Percentiles rank a stretch among this genome's conserved stretches.
phyloP scores from a whole-genome alignment of 2,888 invertebrate genomes.

The Calliphora vomitoria region DNA sequence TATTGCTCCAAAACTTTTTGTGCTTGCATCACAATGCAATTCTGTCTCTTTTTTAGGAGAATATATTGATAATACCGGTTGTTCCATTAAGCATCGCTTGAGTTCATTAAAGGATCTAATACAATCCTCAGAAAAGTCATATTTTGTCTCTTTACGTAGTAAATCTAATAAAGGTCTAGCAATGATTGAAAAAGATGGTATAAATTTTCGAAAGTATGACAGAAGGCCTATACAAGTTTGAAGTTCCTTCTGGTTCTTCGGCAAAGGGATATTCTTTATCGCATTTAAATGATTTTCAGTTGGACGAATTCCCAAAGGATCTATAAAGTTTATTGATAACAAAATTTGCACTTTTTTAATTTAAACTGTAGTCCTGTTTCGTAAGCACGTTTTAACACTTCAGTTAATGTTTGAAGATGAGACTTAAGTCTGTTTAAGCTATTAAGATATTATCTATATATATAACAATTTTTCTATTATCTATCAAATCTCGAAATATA shows the following conservation, averaged over 20 bases:
- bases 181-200: constrained; percentile 41
- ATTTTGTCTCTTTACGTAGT: constrained; percentile 23
- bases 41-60: constrained; percentile 72
- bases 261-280: background rate
- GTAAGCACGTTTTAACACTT: too few species aligned
- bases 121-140: constrained; percentile 76
- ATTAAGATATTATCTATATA: constrained; percentile 25
- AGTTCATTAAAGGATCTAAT: constrained; percentile 5
- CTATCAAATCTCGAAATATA: constrained; percentile 7
- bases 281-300: constrained; percentile 20
- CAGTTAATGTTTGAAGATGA: constrained; percentile 22
- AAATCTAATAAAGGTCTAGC: constrained; percentile 40
- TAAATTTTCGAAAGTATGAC: constrained; percentile 53
- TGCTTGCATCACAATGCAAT: constrained; percentile 79
- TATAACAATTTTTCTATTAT: constrained; percentile 7
- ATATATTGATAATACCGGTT: background rate
- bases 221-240: constrained; percentile 50
- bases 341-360: constrained; percentile 33
- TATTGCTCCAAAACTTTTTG: constrained; percentile 77
- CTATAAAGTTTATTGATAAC: constrained; percentile 33
- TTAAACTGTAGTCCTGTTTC: too few species aligned
- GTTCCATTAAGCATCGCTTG: background rate
- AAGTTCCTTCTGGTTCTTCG: constrained; percentile 30
- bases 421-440: constrained; percentile 18
- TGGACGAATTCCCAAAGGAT: constrained; percentile 44